Percentiles rank a stretch among this genome's conserved stretches.
phyloP scores from a whole-genome alignment of 2,888 invertebrate species.

The Dusona sp. region DNA sequence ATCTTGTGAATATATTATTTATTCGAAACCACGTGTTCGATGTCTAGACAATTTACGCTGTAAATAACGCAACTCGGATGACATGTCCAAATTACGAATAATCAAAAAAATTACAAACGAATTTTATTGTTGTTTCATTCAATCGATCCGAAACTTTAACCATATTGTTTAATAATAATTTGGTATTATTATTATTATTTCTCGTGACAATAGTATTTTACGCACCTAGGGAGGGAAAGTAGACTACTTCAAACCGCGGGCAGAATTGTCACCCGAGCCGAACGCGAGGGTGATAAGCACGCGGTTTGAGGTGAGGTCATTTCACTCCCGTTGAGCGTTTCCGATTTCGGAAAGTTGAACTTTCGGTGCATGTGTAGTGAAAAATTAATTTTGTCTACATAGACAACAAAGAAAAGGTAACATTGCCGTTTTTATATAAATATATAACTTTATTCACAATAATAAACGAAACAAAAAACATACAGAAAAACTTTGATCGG shows the following conservation, averaged over 20 bases:
- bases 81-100: slow-evolving; percentile 17
- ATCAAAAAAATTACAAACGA: slow-evolving; percentile 4
- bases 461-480: slow-evolving; percentile 10
- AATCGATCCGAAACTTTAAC: background rate
- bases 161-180: background rate
- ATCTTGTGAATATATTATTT: slow-evolving; percentile 61
- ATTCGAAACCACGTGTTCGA: slow-evolving; percentile 39
- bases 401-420: background rate
- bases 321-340: too few species aligned
- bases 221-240: too few species aligned
- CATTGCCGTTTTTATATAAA: slow-evolving; percentile 14
- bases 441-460: slow-evolving; percentile 52
- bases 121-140: slow-evolving; percentile 10
- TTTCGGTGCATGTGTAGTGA: too few species aligned
- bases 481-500: slow-evolving; percentile 16
- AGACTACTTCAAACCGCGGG: too few species aligned
- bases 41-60: slow-evolving; percentile 31
- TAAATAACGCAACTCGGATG: slow-evolving; percentile 27
- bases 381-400: background rate
- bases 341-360: too few species aligned
- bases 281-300: too few species aligned
- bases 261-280: too few species aligned
- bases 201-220: too few species aligned
- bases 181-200: background rate
- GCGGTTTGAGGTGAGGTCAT: too few species aligned